Base-by-base conservation (phyloP, 1,140 invertebrate species). In the Stegodyphus dumicola region DNA sequence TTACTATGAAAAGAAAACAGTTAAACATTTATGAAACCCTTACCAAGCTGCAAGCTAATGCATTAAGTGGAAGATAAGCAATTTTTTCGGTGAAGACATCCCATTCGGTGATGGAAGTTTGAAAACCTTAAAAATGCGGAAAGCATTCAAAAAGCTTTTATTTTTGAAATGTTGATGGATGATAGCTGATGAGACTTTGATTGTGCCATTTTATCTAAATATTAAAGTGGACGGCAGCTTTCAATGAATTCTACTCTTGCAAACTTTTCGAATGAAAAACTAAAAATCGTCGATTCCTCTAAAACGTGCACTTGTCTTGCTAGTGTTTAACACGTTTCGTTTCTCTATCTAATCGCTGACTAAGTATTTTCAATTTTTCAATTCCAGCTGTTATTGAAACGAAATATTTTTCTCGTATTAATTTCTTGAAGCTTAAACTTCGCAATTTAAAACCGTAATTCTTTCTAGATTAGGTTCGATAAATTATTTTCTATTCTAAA, bases 61-160 rank as follows among this genome's bases (percentile, higher is more conserved):
- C 65, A 64, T 64, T 78, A 69, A 69, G 51, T 78, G 54, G 64
- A 65, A 53, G 65, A 70, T 53, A 54, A 53, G 77, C 64, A 49
- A 69, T 78, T 78, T 78, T 78, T 78, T 78, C 49, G 17, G 9
- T 33, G 17, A 60, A 60, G 51, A 67, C 67, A 18, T 69, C 33
- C 64, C 66, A 69, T 78, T 78, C 53, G 77, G 77, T 78, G 77
- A 78, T 78, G 77, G 77, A 78, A 78, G 69, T 78, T 78, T 78
- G 77, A 78, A 69, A 78, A 64, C 77, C 69, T n/a, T 49, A 78
- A 70, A 69, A 65, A 78, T 78, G 77, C n/a, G 52, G 77, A 78
- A 78, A 78, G 60, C 66, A 78, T 78, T 78, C 67, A 60, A 49
- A 78, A 64, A 51, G 48, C 53, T 78, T 65, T 78, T 78, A 78